phyloP scores from a whole-genome alignment of 2,888 invertebrate genomes.

The Chrysolina americana region DNA sequence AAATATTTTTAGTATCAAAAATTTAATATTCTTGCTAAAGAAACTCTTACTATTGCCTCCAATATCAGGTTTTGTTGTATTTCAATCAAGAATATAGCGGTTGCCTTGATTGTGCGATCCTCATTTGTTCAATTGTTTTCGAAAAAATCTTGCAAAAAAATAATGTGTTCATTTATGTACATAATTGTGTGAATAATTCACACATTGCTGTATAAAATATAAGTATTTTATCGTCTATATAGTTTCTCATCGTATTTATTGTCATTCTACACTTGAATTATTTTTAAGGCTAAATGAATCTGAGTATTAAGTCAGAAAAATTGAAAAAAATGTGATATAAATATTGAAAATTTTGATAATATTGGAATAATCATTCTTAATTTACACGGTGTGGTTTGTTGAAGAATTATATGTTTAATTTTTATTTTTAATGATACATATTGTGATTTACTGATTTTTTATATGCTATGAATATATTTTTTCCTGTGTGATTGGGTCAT shows the following conservation, averaged over 20 bases:
- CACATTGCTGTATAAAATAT: constrained; percentile 41
- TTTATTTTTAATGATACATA: constrained; percentile 21
- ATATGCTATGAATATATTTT: constrained; percentile 40
- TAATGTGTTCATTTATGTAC: constrained; percentile 44
- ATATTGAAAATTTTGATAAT: constrained; percentile 40
- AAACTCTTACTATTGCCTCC: not conserved
- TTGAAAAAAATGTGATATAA: constrained; percentile 46
- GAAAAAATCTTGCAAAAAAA: constrained; percentile 27
- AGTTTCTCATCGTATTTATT: constrained; percentile 45
- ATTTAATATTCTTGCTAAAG: not conserved
- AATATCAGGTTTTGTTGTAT: not conserved
- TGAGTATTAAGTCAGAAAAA: constrained; percentile 43
- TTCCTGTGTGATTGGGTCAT: constrained; percentile 30
- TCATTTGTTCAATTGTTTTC: constrained; percentile 16
- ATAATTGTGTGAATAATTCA: constrained; percentile 36
- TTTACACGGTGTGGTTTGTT: constrained; percentile 49
- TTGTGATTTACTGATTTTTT: constrained; percentile 40
- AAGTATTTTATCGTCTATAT: constrained; percentile 31
- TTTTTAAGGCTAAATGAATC: constrained; percentile 41
- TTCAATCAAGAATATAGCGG: not conserved
- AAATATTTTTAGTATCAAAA: constrained; percentile 22
- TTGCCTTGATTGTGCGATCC: not conserved
- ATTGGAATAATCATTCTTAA: constrained; percentile 27
- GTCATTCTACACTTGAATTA: constrained; percentile 35
- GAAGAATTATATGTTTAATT: constrained; percentile 14